phyloP scores from a whole-genome alignment of 2,888 invertebrate species.

The Stictocephala bisonia region DNA sequence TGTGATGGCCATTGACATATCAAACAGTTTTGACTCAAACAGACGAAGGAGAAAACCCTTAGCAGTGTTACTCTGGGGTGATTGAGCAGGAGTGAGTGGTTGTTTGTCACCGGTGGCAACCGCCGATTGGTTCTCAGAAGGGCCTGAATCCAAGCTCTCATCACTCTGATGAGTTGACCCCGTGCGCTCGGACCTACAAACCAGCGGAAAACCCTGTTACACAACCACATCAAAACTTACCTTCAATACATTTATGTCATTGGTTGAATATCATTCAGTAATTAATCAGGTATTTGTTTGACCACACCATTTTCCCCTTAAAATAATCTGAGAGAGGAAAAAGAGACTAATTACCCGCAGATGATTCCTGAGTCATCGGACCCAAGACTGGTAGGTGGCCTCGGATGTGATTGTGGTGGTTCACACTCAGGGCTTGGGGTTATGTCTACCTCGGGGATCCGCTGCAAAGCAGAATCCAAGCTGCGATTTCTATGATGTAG shows the following conservation, averaged over 20 bases:
- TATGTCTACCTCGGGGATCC: slow-evolving; percentile 87
- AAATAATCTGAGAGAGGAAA: background rate
- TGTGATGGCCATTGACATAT: slow-evolving; percentile 98
- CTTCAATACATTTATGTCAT: background rate
- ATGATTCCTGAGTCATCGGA: slow-evolving; percentile 86
- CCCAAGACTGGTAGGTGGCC: slow-evolving; percentile 70
- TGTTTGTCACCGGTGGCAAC: slow-evolving; percentile 40
- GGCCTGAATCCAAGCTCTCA: slow-evolving; percentile 53
- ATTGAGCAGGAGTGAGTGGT: slow-evolving; percentile 29
- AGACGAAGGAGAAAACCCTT: slow-evolving; percentile 85
- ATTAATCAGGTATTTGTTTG: background rate
- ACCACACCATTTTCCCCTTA: background rate
- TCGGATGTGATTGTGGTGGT: slow-evolving; percentile 62
- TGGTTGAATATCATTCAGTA: background rate
- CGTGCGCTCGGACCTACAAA: slow-evolving; percentile 54
- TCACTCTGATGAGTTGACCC: slow-evolving; percentile 56
- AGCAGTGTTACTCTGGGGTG: slow-evolving; percentile 57
- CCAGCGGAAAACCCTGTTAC: background rate
- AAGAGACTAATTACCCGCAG: slow-evolving; percentile 72
- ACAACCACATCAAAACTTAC: background rate
- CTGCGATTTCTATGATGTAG: slow-evolving; percentile 90
- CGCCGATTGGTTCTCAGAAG: slow-evolving; percentile 24
- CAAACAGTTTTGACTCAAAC: slow-evolving; percentile 97
- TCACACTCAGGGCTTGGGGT: slow-evolving; percentile 74
- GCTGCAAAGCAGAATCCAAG: slow-evolving; percentile 88